Evolutionary conservation across 2,797 vertebrate species (phyloP), one percentile per base, ranked within the genome.

Genomic region (Aeoliscus strigatus): DNA sequence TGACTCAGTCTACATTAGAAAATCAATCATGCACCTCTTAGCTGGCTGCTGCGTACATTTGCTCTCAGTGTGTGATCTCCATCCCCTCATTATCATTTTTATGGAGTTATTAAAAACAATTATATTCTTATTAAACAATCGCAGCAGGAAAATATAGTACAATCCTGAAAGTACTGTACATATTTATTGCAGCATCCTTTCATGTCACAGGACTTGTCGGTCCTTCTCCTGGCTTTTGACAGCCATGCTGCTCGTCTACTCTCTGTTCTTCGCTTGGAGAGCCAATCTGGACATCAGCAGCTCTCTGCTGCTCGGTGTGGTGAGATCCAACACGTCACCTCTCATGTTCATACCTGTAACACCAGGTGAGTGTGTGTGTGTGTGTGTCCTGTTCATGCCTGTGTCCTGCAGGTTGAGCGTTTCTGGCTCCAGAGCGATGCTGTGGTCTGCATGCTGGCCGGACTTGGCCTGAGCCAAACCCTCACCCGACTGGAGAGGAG

Each of bases 341-440:
- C 6, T 6, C 6, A 6, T 21, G 18, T 21, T 21, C 27, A 4
- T 39, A 9, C 45, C 13, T 42, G 15, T 16, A 10, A 31, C 3
- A 9, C 6, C 5, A 5, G 24, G 12, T 34, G 15, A 36, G 8
- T 23, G 9, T 33, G 2, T 53, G 3, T 27, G 14, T 43, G 2
- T 12, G 16, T 23, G 7, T 38, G 1, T 13, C 6, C n/a, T 13
- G 1, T 9, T 14, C 33, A 14, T 14, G 2, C 39, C 43, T 27
- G 12, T 26, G 39, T 51, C 37, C 49, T 51, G 5, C 70, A 99
- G 96, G 94, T 99, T 51, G 95, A 98, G 61, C 83, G 96, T 29
- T 99, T 99, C 83, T 99, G 96, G 96, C 86, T 99, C 62, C 96
- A 98, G 87, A 92, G 94, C 42, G 92, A 92, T 0, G 91, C 91